Evolutionary conservation across 1,140 invertebrate species (phyloP).

Genomic region (Diprion similis): DNA sequence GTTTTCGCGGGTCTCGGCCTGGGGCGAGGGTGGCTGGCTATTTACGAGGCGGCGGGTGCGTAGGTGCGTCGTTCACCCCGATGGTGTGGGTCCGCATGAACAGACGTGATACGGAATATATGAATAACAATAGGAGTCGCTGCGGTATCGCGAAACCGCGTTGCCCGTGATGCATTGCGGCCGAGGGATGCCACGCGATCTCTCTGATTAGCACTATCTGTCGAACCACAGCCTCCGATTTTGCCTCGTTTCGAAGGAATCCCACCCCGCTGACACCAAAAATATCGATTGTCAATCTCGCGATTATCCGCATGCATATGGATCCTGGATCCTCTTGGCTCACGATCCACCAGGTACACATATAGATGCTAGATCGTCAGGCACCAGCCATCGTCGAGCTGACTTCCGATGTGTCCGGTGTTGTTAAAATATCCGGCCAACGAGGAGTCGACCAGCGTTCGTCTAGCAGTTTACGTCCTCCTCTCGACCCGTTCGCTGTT

Average conservation of each 20-base stretch:
- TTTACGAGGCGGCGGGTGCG: background rate
- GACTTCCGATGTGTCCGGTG: background rate
- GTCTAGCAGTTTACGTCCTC: background rate
- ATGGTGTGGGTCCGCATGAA: constrained; percentile 47
- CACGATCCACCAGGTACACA: constrained; percentile 24
- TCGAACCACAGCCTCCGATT: constrained; percentile 46
- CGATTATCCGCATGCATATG: constrained; percentile 14
- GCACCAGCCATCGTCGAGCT: constrained; percentile 43
- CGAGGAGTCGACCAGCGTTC: constrained; percentile 28
- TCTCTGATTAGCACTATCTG: constrained; percentile 59
- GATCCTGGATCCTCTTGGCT: constrained; percentile 24
- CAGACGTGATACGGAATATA: constrained; percentile 61
- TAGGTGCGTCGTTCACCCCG: background rate
- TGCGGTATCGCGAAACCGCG: constrained; percentile 47
- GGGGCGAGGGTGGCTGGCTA: background rate
- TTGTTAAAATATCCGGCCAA: constrained; percentile 60
- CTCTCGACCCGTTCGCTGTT: background rate
- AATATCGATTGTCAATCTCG: background rate
- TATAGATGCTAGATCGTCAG: constrained; percentile 41
- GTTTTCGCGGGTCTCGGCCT: too few relatives aligned
- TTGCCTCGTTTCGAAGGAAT: constrained; percentile 14
- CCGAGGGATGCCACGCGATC: constrained; percentile 52
- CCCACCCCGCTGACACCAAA: constrained; percentile 21
- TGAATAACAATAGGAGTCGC: constrained; percentile 58
- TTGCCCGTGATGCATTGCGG: constrained; percentile 47